A percentile compares a stretch with the other conserved stretches of the same genome.
These are phyloP conservation scores for Limosa lapponica DNA, from an alignment of 2,797 vertebrate genomes.

Conservation along the genomic window DNA sequence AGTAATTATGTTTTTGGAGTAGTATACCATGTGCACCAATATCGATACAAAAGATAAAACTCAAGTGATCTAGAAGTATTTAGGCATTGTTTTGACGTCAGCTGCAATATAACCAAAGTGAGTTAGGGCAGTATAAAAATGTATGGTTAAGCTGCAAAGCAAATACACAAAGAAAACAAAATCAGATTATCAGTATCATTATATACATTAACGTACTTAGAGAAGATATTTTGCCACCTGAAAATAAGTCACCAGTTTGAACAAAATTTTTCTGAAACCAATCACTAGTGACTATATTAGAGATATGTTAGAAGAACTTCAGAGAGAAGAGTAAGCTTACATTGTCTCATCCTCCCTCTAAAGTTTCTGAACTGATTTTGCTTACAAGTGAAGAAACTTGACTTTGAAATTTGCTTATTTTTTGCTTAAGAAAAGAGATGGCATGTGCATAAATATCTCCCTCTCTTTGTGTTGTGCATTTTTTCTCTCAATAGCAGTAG, in stretches of 20 bases:
- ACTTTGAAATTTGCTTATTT: constrained; percentile 17
- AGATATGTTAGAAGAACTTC: not conserved
- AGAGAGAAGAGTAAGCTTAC: not conserved
- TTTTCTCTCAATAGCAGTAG: not conserved
- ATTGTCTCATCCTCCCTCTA: not conserved
- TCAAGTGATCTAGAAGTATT: not conserved
- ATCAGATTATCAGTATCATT: not conserved
- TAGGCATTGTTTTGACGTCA: not conserved
- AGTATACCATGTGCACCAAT: not conserved
- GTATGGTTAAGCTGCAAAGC: not conserved
- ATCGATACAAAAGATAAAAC: not conserved
- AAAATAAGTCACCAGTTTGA: not conserved
- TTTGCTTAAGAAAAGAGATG: not conserved
- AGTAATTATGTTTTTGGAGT: not conserved
- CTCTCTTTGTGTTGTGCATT: not conserved
- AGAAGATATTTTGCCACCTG: not conserved
- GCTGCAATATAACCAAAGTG: not conserved
- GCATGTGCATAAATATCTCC: not conserved
- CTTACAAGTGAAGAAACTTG: not conserved
- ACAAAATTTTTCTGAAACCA: not conserved
- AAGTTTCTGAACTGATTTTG: not conserved
- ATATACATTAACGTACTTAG: not conserved
- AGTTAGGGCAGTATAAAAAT: not conserved
- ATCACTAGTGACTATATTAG: not conserved
- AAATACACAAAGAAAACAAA: not conserved